phyloP scores from a whole-genome alignment of 1,140 invertebrate genomes.

The Ceratosolen solmsi region DNA sequence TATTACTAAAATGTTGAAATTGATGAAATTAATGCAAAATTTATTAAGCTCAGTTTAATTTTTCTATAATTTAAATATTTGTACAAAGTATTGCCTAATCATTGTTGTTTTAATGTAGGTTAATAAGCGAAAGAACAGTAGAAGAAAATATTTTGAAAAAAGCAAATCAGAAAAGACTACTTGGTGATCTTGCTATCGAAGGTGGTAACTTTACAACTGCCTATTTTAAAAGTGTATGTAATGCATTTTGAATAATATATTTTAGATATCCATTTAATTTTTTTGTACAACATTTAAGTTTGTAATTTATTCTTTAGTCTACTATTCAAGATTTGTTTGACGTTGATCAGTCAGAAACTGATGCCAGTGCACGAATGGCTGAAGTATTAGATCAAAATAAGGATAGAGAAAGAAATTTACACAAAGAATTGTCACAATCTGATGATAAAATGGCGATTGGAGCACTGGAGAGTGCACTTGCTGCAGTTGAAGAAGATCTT shows the following conservation, averaged over 20 bases:
- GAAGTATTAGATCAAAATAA: constrained; percentile 76
- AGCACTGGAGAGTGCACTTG: constrained; percentile 87
- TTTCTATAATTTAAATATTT: background rate
- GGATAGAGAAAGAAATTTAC: constrained; percentile 66
- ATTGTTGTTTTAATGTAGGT: constrained; percentile 67
- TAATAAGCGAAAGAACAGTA: constrained; percentile 97
- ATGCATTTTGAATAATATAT: constrained; percentile 22
- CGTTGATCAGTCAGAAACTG: constrained; percentile 79
- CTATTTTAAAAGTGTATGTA: constrained; percentile 92
- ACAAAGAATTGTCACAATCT: constrained; percentile 61
- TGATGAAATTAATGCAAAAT: background rate
- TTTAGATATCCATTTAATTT: background rate
- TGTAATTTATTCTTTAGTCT: constrained; percentile 75
- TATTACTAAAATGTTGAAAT: background rate
- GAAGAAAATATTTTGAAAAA: constrained; percentile 99
- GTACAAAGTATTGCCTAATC: background rate
- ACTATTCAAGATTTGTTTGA: constrained; percentile 95
- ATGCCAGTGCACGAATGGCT: constrained; percentile 78
- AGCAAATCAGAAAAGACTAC: constrained; percentile 96
- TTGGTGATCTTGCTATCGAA: constrained; percentile 98
- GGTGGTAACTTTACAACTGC: constrained; percentile 99
- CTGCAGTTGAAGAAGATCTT: constrained; percentile 94
- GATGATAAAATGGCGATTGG: constrained; percentile 79
- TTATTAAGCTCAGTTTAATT: background rate
- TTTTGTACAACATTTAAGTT: background rate